Evolutionary conservation across 1,140 invertebrate genomes (phyloP), one percentile per base, ranked within the genome.

Genomic region (Chymomyza costata): DNA sequence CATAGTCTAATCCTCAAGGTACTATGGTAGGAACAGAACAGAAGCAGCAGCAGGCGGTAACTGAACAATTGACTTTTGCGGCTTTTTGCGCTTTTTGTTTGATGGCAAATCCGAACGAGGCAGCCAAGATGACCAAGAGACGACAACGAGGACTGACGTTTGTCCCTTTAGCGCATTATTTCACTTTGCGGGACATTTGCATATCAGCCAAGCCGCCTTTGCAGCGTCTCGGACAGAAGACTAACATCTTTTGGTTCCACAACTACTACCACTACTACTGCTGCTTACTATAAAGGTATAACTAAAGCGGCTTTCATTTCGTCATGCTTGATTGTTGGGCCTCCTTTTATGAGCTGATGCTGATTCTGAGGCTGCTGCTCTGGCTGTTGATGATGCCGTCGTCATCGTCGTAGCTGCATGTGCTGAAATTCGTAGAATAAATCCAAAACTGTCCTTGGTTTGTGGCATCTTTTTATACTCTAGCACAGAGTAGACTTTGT

Each of bases 1-100:
- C 8, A 34, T 34, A 10, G 3, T 25, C 32, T 34, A 34, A 34
- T 34, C 32, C 32, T 6, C 6, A 34, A 28, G 5, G 25, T 5
- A 28, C 25, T 6, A 6, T 5, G 25, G 10, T 28, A 10, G 6
- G 32, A 34, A 3, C 32, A 14, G 32, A 47, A 30, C 34, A 44
- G 28, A 41, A 39, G 34, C 19, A 32, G 13, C 44, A 43, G 45
- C 55, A 60, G 56, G 56, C 64, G 55, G 61, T 55, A 66, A 62
- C 54, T 65, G 61, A 34, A 61, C 71, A 78, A 80, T 80, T 78
- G 71, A 80, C 71, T 80, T 57, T 45, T 73, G 67, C 73, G 71
- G 73, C 67, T 66, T 34, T 34, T 6, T 25, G 21, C 3, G 21
- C 21, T 8, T 25, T 25, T 25, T 3, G 3, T 25, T 8, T 61